phyloP scores from a whole-genome alignment of 1,140 invertebrate genomes.

The Thaumetopoea pityocampa region DNA sequence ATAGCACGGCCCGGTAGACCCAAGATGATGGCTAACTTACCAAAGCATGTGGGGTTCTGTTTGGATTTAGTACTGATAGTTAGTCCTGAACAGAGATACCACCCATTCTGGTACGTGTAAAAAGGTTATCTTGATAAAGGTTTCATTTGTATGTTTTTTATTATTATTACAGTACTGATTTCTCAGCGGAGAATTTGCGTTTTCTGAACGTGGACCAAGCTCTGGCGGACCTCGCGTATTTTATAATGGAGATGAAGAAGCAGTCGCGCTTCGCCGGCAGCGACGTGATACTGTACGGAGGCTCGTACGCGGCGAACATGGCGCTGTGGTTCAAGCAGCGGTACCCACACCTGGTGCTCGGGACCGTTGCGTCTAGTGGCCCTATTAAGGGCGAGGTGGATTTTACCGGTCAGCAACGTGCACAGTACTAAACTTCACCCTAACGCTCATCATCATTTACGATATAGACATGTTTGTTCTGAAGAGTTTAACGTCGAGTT shows the following conservation, averaged over 20 bases:
- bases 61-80: no score
- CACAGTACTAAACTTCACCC: background rate
- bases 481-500: no score
- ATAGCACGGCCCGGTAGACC: no score
- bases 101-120: background rate
- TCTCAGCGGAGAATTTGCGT: constrained; percentile 79
- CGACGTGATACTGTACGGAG: constrained; percentile 77
- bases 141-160: background rate
- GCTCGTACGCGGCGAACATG: constrained; percentile 89
- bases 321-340: constrained; percentile 85
- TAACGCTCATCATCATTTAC: background rate
- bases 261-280: constrained; percentile 49
- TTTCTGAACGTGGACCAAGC: constrained; percentile 86
- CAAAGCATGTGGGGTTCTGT: no score
- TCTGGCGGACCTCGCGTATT: constrained; percentile 84
- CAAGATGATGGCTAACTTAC: no score
- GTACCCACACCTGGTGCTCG: constrained; percentile 85
- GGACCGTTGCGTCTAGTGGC: constrained; percentile 83
- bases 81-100: no score
- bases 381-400: constrained; percentile 83
- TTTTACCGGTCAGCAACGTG: constrained; percentile 75
- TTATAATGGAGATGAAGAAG: constrained; percentile 78
- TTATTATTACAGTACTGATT: constrained; percentile 69
- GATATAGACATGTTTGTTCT: background rate
- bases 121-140: background rate